Base-by-base conservation (phyloP, 2,113 vertebrate species). In the Leptobrachium leishanense region DNA sequence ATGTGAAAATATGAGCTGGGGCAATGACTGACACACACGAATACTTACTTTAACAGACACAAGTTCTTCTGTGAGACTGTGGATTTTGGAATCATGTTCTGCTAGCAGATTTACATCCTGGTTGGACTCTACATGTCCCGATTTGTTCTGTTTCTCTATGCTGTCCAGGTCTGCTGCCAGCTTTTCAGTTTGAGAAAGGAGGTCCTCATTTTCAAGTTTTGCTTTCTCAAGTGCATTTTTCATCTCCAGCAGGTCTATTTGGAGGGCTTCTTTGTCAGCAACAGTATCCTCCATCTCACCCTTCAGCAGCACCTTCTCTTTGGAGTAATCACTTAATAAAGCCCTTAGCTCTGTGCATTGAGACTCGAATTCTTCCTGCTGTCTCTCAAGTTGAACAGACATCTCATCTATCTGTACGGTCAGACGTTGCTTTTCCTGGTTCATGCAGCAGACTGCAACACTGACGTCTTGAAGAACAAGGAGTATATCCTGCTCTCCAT, bases 21-120 rank as follows among this genome's bases (percentile, higher is more conserved):
- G 20, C 20, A 31, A 31, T 31, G 20, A 31, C 20, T 31, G 20
- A 31, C 20, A 31, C 20, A 31, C 20, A 31, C 87, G 85, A 79
- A 88, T 83, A 86, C 92, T 90, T 82, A 99, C 98, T 97, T 97
- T 94, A 81, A 94, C 82, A 82, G 87, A 82, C 79, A 81, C 83
- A 62, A 96, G 83, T 81, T 98, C 93, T n/a, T 86, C 87, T 89
- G 84, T 93, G 72, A 95, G 57, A 80, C 90, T 90, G 76, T 86
- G 89, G 57, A 96, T 83, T 39, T 95, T 89, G 2, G 85, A 85
- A 55, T 97, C 95, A 82, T 95, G 93, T 42, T 90, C 88, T 72
- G 96, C 86, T 82, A 88, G 84, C 13, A 85, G 84, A 78, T 83
- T 86, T 82, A 95, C 82, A 46, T 91, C 75, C 43, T 87, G 85